These are phyloP conservation scores for Heliconius ismenius DNA, from an alignment of 2,888 invertebrate genomes.

Conservation along the genomic window DNA sequence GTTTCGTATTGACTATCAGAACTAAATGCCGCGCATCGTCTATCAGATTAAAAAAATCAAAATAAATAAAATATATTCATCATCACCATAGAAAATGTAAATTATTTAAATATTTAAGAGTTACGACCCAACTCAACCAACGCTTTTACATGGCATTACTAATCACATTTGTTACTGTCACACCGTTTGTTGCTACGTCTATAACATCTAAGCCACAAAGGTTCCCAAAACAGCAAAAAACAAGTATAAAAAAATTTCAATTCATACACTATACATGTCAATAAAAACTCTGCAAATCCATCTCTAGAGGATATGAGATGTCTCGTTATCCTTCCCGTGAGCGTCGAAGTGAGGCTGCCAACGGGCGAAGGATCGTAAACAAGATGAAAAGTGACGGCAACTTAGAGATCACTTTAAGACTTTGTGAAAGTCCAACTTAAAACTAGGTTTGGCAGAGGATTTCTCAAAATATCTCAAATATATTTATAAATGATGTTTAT, in stretches of 20 bases:
- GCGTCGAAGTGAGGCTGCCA: not conserved
- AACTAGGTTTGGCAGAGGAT: not conserved
- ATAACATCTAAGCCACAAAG: not conserved
- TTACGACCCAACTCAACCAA: too few relatives aligned
- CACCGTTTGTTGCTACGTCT: too few relatives aligned
- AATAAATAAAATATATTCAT: too few relatives aligned
- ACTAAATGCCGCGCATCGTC: too few relatives aligned
- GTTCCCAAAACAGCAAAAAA: not conserved
- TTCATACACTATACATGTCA: constrained; percentile 1
- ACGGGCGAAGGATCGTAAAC: not conserved
- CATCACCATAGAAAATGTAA: too few relatives aligned
- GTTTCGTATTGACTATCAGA: too few relatives aligned
- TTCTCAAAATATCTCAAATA: not conserved
- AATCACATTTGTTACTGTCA: too few relatives aligned
- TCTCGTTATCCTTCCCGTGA: not conserved
- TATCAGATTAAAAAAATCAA: too few relatives aligned
- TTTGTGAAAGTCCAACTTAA: constrained; percentile 3
- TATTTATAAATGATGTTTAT: not conserved
- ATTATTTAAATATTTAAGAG: too few relatives aligned
- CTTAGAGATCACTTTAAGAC: constrained; percentile 24
- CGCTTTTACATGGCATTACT: too few relatives aligned
- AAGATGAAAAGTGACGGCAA: constrained; percentile 20
- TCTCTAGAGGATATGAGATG: constrained; percentile 4
- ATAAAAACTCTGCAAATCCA: constrained; percentile 11
- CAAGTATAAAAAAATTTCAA: not conserved